These are phyloP conservation scores for Agrypnia vestita DNA, from an alignment of 1,140 invertebrate genomes.

Conservation along the genomic window DNA sequence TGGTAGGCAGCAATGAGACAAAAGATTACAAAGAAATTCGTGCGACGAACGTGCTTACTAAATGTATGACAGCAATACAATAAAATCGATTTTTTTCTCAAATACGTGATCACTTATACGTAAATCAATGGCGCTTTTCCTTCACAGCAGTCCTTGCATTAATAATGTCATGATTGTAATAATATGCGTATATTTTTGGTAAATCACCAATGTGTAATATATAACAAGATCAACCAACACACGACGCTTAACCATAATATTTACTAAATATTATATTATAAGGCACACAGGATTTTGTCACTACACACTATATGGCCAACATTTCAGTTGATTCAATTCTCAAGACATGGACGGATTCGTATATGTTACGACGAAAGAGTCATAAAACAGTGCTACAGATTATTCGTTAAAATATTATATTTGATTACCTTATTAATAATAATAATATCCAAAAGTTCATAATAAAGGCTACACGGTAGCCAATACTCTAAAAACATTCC, in stretches of 20 bases:
- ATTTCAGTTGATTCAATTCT: background rate
- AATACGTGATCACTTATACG: no score
- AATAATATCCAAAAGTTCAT: slow-evolving; percentile 16
- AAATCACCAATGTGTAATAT: no score
- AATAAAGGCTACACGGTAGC: slow-evolving; percentile 55
- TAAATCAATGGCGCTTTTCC: no score
- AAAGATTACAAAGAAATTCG: no score
- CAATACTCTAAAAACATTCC: slow-evolving; percentile 44
- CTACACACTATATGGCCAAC: slow-evolving; percentile 16
- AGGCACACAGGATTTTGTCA: slow-evolving; percentile 16
- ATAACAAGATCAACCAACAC: background rate
- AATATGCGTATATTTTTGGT: no score
- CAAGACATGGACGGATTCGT: slow-evolving; percentile 14
- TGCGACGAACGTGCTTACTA: no score
- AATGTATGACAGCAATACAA: no score
- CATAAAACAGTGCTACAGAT: slow-evolving; percentile 1
- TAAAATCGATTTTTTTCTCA: no score
- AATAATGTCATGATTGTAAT: no score
- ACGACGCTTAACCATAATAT: background rate
- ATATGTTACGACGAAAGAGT: background rate
- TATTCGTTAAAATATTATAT: slow-evolving; percentile 1
- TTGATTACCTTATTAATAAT: slow-evolving; percentile 17
- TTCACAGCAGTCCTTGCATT: no score
- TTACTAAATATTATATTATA: background rate
- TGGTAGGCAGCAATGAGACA: no score